Evolutionary conservation across 35 echinoderm and acorn worm genomes (phyloP).

Genomic region (Heliocidaris tuberculata): DNA sequence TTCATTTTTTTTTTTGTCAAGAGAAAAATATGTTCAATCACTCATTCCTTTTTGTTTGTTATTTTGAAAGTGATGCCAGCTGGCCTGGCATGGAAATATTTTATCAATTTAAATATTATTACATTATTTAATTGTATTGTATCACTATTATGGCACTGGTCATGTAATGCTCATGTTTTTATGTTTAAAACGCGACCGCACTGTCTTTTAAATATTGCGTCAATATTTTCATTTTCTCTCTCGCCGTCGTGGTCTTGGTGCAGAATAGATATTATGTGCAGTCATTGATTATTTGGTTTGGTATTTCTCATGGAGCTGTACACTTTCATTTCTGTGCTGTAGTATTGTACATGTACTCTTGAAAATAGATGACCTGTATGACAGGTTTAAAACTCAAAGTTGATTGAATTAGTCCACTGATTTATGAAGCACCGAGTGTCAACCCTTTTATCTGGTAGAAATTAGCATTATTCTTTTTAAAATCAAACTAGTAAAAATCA

Average conservation of each 20-base stretch:
- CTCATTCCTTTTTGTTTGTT: not conserved
- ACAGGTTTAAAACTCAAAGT: not conserved
- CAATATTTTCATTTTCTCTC: not conserved
- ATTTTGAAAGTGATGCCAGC: not conserved
- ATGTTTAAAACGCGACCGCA: not conserved
- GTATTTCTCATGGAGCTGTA: constrained; percentile 22
- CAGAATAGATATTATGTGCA: not conserved
- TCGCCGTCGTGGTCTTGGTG: not conserved
- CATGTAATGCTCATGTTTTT: not conserved
- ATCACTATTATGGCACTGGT: not conserved
- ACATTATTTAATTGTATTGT: not conserved
- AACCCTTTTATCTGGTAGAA: not conserved
- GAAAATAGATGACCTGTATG: not conserved
- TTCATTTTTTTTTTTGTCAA: not conserved
- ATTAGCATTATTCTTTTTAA: not conserved
- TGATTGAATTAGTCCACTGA: not conserved
- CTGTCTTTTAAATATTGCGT: not conserved
- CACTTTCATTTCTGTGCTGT: not conserved
- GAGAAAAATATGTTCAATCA: not conserved
- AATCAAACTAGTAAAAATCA: not conserved
- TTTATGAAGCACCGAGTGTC: not conserved
- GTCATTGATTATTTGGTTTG: not conserved
- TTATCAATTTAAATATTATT: constrained; percentile 4
- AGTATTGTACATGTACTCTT: not conserved
- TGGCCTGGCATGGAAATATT: constrained; percentile 6